phyloP scores from a whole-genome alignment of 2,113 vertebrate genomes.

The Epinephelus lanceolatus region DNA sequence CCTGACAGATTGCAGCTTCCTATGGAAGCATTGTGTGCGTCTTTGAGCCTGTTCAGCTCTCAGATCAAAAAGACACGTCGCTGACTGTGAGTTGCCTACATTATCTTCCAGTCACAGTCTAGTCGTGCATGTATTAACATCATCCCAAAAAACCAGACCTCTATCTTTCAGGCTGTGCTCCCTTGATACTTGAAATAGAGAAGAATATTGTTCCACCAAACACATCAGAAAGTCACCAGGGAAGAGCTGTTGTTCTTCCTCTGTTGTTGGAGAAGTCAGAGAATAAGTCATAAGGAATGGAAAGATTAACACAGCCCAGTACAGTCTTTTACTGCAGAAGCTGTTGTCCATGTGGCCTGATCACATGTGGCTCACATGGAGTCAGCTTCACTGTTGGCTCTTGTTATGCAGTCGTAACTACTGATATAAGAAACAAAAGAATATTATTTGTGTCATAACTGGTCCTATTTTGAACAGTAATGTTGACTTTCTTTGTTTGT shows the following conservation, averaged over 20 bases:
- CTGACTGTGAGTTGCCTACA: constrained; percentile 85
- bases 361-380: constrained; percentile 53
- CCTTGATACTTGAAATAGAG: constrained; percentile 7
- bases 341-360: constrained; percentile 18
- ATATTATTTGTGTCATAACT: neutral
- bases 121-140: constrained; percentile 24
- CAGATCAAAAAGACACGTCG: constrained; percentile 84
- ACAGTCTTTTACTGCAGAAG: constrained; percentile 19
- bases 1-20: constrained; percentile 96
- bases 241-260: neutral
- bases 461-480: neutral
- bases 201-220: constrained; percentile 21
- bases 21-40: constrained; percentile 94
- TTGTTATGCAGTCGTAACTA: constrained; percentile 48
- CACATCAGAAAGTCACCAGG: neutral
- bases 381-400: constrained; percentile 14
- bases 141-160: neutral
- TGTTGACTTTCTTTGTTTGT: neutral
- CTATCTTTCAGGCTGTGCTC: neutral
- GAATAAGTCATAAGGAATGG: constrained; percentile 13
- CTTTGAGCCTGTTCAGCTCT: constrained; percentile 91
- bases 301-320: constrained; percentile 3
- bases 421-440: neutral
- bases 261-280: constrained; percentile 18
- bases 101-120: constrained; percentile 11